A percentile compares a stretch with the other conserved stretches of the same genome.
phyloP scores from a whole-genome alignment of 1,140 invertebrate genomes.

The Caenorhabditis briggsae region DNA sequence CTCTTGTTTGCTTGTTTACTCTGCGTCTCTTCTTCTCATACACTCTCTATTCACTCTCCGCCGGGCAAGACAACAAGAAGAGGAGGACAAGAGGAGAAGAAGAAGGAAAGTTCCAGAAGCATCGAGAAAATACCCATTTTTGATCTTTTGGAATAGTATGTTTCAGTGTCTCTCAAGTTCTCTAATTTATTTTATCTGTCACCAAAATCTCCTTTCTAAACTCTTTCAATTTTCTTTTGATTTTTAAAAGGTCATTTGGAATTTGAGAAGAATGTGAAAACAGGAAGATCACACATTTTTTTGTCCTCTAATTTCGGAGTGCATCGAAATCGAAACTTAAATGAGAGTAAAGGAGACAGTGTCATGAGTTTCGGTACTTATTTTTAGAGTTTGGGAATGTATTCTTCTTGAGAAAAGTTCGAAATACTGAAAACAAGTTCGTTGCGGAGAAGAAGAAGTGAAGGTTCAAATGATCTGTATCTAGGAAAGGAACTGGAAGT shows the following conservation, averaged over 20 bases:
- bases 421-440: too few relatives aligned
- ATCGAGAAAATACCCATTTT: not conserved
- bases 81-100: not conserved
- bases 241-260: slow-evolving; percentile 28
- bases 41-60: not conserved
- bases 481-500: too few relatives aligned
- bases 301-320: not conserved
- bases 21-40: slow-evolving; percentile 26
- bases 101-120: slow-evolving; percentile 28
- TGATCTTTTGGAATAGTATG: not conserved
- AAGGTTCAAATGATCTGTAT: too few relatives aligned
- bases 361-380: too few relatives aligned
- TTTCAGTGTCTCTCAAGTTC: not conserved
- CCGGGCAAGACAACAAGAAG: not conserved
- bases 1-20: slow-evolving; percentile 18
- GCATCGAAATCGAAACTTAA: not conserved
- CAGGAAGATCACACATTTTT: slow-evolving; percentile 3
- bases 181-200: slow-evolving; percentile 24
- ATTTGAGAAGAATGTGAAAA: not conserved
- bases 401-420: too few relatives aligned
- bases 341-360: too few relatives aligned
- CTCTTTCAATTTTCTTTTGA: not conserved
- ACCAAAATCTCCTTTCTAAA: not conserved
- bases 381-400: too few relatives aligned
- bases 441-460: too few relatives aligned